Base-by-base conservation (phyloP, 2,113 vertebrate genomes). In the Miniopterus natalensis region DNA sequence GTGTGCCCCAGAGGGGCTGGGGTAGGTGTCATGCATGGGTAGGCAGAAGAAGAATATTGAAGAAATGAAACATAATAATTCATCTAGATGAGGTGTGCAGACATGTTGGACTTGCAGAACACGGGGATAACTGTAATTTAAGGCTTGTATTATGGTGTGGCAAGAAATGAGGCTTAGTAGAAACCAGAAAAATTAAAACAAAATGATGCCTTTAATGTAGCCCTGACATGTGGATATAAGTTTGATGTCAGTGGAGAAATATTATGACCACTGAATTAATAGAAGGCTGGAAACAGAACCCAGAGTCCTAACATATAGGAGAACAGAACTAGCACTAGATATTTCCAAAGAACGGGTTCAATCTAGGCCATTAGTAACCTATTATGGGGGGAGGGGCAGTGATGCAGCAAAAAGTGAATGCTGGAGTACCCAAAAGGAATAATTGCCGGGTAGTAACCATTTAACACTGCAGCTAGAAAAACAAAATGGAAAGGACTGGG, bases 371-470 rank as follows among this genome's bases (percentile, higher is more conserved):
- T 51, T 36, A 88, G 8, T 13, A 61, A 79, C 6, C 29, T 90
- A 4, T 70, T 21, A 23, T 12, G 3, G 0, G 1, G 47, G 20
- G 10, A 2, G 25, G 5, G 15, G 59, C 14, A 6, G 14, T 21
- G 10, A 79, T 80, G 13, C 31, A 68, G 8, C 18, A 68, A 45
- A 88, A 80, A 42, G 10, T 59, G 17, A 90, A 53, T 36, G n/a
- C 13, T n/a, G 20, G 20, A 1, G 14, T 66, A 17, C 15, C 14
- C 4, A 51, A 61, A 51, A 12, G 18, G 47, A 49, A 10, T 18
- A 66, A 59, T 12, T 84, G 79, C 14, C 3, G 29, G 47, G 11
- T 27, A 55, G 42, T 77, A 55, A 90, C 4, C 15, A 61, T 45
- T 61, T n/a, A 42, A 55, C 49, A 75, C 6, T 42, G 5, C 13